Evolutionary conservation across 2,113 vertebrate genomes (phyloP).

Genomic region (Alligator mississippiensis): DNA sequence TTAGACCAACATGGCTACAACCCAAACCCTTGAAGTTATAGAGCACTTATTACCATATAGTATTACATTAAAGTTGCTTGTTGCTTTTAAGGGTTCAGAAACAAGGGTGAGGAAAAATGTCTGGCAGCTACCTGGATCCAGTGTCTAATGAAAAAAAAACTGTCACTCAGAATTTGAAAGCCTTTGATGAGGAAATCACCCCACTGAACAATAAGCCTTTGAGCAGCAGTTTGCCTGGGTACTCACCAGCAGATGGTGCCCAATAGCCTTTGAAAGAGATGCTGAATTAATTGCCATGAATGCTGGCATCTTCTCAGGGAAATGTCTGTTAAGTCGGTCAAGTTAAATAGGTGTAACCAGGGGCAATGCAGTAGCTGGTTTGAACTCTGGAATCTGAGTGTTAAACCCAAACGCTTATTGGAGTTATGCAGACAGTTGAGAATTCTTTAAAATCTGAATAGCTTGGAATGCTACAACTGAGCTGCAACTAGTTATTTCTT

Average conservation of each 20-base stretch:
- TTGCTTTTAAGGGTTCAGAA: not conserved
- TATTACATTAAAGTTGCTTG: fast-evolving
- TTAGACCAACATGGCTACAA: no score
- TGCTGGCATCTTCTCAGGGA: not conserved
- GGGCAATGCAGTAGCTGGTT: fast-evolving
- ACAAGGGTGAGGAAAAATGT: fast-evolving
- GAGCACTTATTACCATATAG: fast-evolving
- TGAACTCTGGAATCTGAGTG: not conserved
- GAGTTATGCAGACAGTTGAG: not conserved
- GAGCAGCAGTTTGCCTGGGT: not conserved
- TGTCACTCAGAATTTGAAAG: not conserved
- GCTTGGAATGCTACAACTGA: not conserved
- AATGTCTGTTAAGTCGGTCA: not conserved
- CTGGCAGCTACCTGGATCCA: not conserved
- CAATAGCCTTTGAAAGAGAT: not conserved
- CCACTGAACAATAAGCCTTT: not conserved
- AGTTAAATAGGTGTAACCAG: not conserved
- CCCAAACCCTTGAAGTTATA: not conserved
- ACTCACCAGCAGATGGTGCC: not conserved
- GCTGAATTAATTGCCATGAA: not conserved
- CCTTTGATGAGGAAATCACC: not conserved
- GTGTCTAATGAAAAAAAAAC: not conserved
- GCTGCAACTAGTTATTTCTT: not conserved
- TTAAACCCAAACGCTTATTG: not conserved
- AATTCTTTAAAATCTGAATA: not conserved